Conservation (phyloP, 2,113 vertebrate species). For the Hydrochoerus hydrochaeris region DNA sequence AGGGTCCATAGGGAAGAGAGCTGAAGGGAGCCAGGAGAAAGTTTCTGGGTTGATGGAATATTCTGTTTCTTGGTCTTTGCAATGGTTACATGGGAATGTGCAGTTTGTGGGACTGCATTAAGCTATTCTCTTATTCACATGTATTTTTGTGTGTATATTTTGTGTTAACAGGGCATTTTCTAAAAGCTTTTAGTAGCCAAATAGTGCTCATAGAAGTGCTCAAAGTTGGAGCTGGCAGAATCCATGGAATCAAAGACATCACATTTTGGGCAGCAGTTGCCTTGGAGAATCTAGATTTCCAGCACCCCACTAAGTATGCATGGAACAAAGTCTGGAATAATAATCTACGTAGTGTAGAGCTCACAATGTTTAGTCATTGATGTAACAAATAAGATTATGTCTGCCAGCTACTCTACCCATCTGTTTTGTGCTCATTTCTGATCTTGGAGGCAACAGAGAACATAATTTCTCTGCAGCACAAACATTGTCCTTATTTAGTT, state of each 20-base stretch:
- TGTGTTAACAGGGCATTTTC: not conserved
- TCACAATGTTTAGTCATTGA: not conserved
- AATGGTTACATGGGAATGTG: not conserved
- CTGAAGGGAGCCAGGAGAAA: fast-evolving
- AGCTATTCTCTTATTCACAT: not conserved
- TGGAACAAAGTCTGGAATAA: not conserved
- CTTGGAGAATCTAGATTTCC: not conserved
- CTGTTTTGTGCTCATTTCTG: not conserved
- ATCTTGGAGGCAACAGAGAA: not conserved
- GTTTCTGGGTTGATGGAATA: not conserved
- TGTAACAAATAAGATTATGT: fast-evolving
- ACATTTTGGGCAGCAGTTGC: not conserved
- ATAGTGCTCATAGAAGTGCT: not conserved
- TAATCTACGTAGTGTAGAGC: too few species aligned
- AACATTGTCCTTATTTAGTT: not conserved
- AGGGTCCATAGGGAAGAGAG: too few species aligned
- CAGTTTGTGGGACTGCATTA: not conserved
- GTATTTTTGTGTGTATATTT: not conserved
- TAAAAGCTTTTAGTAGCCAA: not conserved
- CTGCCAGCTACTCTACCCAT: not conserved
- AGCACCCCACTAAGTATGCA: not conserved
- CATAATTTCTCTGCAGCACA: not conserved
- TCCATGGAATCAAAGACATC: not conserved
- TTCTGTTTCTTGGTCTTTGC: not conserved
- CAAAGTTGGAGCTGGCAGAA: not conserved